phyloP scores from a whole-genome alignment of 2,888 invertebrate genomes.

The Flabesymbios commensalis region DNA sequence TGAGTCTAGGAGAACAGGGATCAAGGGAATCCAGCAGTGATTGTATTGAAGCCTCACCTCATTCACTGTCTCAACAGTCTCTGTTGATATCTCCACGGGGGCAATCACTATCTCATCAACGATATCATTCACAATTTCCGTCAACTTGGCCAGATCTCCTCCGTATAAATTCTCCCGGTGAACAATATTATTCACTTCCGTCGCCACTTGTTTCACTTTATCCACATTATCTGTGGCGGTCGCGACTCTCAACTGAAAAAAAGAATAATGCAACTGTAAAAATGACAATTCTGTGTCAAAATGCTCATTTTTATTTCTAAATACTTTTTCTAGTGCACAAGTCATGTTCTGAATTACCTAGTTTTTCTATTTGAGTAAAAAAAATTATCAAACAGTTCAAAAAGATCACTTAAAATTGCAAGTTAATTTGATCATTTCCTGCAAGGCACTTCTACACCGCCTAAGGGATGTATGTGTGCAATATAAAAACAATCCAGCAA shows the following conservation, averaged over 20 bases:
- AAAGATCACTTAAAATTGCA: too few species aligned
- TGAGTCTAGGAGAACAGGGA: too few species aligned
- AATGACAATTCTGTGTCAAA: not conserved
- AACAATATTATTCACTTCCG: conserved; percentile 36
- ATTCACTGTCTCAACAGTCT: conserved; percentile 42
- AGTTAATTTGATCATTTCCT: too few species aligned
- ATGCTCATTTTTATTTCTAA: not conserved
- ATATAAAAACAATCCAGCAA: too few species aligned
- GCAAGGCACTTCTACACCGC: too few species aligned
- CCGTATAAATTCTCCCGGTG: conserved; percentile 40
- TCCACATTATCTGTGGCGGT: not conserved
- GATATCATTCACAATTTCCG: conserved; percentile 46
- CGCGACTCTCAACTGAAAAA: not conserved
- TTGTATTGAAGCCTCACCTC: conserved; percentile 39
- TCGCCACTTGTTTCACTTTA: not conserved
- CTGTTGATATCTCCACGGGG: conserved; percentile 35
- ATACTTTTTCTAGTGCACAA: too few species aligned
- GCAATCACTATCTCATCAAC: conserved; percentile 38
- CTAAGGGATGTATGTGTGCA: too few species aligned
- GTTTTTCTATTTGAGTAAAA: too few species aligned
- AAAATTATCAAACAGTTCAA: too few species aligned
- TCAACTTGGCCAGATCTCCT: conserved; percentile 46
- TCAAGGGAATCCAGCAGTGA: too few species aligned
- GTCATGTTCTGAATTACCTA: too few species aligned
- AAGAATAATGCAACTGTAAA: not conserved